phyloP scores from a whole-genome alignment of 2,113 vertebrate genomes.

The Dolichallabes microphthalmus region DNA sequence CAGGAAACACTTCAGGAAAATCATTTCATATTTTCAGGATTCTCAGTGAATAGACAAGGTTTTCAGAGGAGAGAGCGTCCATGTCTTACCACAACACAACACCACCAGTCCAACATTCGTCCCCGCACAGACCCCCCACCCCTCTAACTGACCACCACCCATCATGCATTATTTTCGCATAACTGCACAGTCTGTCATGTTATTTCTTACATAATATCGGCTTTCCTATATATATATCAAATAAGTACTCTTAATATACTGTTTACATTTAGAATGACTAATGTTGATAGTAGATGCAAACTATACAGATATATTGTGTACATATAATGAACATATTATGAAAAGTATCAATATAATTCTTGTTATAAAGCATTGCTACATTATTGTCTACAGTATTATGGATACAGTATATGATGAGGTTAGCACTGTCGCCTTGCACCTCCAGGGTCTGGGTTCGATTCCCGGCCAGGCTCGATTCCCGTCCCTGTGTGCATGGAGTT shows the following conservation, averaged over 20 bases:
- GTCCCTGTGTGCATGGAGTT: too few relatives aligned
- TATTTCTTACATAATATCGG: not conserved
- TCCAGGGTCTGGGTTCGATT: too few relatives aligned
- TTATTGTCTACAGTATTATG: not conserved
- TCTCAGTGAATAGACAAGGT: not conserved
- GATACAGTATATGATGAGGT: not conserved
- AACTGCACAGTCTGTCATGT: not conserved
- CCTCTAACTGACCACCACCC: too few relatives aligned
- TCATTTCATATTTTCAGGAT: not conserved
- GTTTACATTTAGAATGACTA: too few relatives aligned
- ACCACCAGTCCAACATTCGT: not conserved
- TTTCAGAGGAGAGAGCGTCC: not conserved
- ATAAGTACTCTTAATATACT: too few relatives aligned
- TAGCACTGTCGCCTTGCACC: too few relatives aligned
- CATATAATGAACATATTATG: not conserved
- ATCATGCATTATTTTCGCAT: not conserved
- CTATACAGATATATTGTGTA: not conserved
- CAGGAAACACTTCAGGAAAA: not conserved
- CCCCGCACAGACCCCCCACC: too few relatives aligned
- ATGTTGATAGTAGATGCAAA: not conserved
- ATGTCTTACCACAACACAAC: not conserved
- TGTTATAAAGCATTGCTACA: not conserved
- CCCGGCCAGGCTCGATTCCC: too few relatives aligned
- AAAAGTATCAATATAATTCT: not conserved
- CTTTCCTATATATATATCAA: too few relatives aligned